A percentile compares a stretch with the other conserved stretches of the same genome.
Conservation (phyloP, 2,797 vertebrate genomes). For the Loriculus beryllinus region DNA sequence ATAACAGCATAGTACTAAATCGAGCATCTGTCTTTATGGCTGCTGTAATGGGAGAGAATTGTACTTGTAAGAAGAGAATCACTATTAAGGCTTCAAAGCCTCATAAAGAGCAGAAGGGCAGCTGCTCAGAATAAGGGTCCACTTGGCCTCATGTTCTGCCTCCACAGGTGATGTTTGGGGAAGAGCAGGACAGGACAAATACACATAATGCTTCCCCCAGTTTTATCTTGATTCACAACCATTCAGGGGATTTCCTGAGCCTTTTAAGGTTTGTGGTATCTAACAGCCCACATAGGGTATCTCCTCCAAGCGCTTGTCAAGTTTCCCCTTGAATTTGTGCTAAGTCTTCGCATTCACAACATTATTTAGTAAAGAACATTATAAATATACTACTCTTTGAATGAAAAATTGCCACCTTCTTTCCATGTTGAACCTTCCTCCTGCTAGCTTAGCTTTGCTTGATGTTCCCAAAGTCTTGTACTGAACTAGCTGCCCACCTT, state of each 20-base stretch:
- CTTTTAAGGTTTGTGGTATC: not conserved
- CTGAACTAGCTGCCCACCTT: not conserved
- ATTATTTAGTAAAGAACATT: not conserved
- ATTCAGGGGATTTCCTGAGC: not conserved
- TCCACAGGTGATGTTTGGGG: not conserved
- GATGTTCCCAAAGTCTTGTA: not conserved
- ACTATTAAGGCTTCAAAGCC: not conserved
- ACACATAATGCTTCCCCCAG: not conserved
- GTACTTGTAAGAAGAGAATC: not conserved
- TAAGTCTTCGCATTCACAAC: not conserved
- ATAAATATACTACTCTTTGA: not conserved
- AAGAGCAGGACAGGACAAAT: not conserved
- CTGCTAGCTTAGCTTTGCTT: not conserved
- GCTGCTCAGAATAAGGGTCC: not conserved
- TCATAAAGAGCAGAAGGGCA: not conserved
- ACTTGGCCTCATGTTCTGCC: fast-evolving
- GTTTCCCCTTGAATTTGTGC: not conserved
- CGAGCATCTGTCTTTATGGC: not conserved
- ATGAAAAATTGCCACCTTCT: not conserved
- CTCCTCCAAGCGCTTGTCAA: not conserved
- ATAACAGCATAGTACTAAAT: not conserved
- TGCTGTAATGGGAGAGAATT: not conserved
- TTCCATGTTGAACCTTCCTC: not conserved
- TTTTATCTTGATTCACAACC: not conserved
- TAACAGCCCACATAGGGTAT: not conserved